These are phyloP conservation scores for Zosterops lateralis DNA, from an alignment of 2,113 vertebrate species.

Conservation along the genomic window DNA sequence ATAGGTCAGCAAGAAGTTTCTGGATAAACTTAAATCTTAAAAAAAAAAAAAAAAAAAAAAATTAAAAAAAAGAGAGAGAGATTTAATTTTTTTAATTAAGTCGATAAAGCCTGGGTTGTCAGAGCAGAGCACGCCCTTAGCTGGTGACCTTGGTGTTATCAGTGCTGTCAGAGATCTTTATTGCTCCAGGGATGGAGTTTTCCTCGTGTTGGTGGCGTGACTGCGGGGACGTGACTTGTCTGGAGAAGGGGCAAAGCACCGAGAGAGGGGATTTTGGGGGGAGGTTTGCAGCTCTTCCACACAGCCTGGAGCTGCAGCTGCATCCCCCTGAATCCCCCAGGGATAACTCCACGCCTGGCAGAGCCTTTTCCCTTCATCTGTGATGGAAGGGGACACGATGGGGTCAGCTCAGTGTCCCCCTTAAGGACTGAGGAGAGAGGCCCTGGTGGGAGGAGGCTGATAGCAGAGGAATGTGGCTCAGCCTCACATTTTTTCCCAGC, in stretches of 20 bases:
- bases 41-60: no score
- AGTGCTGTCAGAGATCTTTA: background rate
- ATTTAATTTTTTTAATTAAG: background rate
- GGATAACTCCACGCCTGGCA: rapidly evolving
- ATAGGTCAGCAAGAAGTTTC: background rate
- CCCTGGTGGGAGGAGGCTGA: background rate
- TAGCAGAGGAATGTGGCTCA: rapidly evolving
- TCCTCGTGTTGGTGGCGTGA: background rate
- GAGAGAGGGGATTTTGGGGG: background rate
- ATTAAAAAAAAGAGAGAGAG: rapidly evolving
- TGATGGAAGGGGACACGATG: background rate
- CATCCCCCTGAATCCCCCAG: no score
- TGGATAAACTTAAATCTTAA: background rate
- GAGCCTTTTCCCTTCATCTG: background rate
- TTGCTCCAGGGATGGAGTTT: conserved; percentile 17
- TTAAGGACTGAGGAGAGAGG: background rate
- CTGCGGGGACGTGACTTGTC: background rate
- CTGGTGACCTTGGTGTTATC: conserved; percentile 33
- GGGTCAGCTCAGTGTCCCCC: background rate
- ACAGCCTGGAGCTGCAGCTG: background rate
- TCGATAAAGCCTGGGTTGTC: background rate
- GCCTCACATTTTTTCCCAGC: background rate
- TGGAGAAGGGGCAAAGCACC: background rate
- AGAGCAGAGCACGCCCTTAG: background rate
- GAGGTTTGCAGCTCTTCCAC: background rate